Evolutionary conservation across 1,140 invertebrate species (phyloP), one percentile per base, ranked within the genome.

Genomic region (Portunus trituberculatus): DNA sequence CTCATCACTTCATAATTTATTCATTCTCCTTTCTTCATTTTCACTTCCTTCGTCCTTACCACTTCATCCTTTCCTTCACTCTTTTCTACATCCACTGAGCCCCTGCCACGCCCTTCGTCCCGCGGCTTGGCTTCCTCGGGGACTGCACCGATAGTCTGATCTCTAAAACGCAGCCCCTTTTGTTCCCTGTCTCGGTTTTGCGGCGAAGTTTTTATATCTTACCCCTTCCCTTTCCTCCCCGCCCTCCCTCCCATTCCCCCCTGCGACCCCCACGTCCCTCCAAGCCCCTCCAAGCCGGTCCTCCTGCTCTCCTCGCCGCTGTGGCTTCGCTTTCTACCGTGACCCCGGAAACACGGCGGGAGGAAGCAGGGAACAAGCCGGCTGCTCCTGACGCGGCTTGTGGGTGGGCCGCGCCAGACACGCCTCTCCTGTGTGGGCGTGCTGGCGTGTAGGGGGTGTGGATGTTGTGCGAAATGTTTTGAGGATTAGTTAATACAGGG

Each of bases 311-410:
- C 20, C 67, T 25, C 67, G 20, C 67, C 67, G 20, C 25, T 76
- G 67, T n/a, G 67, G 67, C 67, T 76, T 76, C 67, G 67, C 67
- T 76, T 76, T 76, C 67, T 76, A 76, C 25, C 67, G 67, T n/a
- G 67, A 76, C 67, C 67, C 67, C 67, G 67, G 67, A 76, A 76
- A 76, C 67, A n/a, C 67, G 67, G 25, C 12, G 25, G 67, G n/a
- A 76, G 67, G 67, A 76, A 76, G n/a, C 12, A 76, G 67, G 67
- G 25, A 76, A 76, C 67, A n/a, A 2, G 12, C 52, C 12, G 52
- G 16, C 67, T n/a, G 4, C 67, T 76, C 25, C 67, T 76, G 67
- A n/a, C 67, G 67, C 67, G 20, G 20, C 20, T 25, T 76, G 67
- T n/a, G 67, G 67, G 67, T 76, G 67, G 12, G 20, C 20, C 39